Conservation (phyloP, 1,140 invertebrate species). For the Hydropsyche tenuis region DNA sequence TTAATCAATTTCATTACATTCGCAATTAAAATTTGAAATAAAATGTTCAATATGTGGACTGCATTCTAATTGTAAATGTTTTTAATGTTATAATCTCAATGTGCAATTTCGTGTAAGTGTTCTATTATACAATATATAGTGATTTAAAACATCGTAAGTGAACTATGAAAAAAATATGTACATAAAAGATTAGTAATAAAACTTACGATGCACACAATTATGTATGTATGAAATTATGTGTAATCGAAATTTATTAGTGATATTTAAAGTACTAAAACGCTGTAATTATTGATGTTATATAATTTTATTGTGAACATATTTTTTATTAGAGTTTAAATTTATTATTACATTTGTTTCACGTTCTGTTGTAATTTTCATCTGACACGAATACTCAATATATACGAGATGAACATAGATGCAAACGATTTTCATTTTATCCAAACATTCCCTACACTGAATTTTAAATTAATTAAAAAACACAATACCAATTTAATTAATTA, state of each 20-base stretch:
- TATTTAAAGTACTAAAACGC: conserved; percentile 30
- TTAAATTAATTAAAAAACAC: no score
- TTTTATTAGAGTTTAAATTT: conserved; percentile 35
- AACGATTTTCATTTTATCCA: no score
- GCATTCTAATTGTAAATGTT: conserved; percentile 33
- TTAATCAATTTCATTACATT: no score
- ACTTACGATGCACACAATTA: background rate
- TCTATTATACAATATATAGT: conserved; percentile 19
- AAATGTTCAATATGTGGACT: conserved; percentile 1
- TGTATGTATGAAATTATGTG: conserved; percentile 21
- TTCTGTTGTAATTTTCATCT: conserved; percentile 46
- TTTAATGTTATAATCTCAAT: conserved; percentile 45
- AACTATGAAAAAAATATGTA: background rate
- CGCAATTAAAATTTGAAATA: background rate
- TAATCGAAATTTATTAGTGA: conserved; percentile 33
- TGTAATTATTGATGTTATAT: conserved; percentile 47
- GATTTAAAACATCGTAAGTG: background rate
- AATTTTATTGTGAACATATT: conserved; percentile 40
- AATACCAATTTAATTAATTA: no score
- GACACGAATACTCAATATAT: conserved; percentile 50
- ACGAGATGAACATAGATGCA: conserved; percentile 23
- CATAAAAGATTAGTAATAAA: background rate
- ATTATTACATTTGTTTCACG: conserved; percentile 39
- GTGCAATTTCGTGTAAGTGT: conserved; percentile 48
- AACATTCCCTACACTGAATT: no score